Percentiles rank a stretch among this genome's conserved stretches.
Evolutionary conservation across 2,113 vertebrate genomes (phyloP).

Genomic region (Equus quagga): DNA sequence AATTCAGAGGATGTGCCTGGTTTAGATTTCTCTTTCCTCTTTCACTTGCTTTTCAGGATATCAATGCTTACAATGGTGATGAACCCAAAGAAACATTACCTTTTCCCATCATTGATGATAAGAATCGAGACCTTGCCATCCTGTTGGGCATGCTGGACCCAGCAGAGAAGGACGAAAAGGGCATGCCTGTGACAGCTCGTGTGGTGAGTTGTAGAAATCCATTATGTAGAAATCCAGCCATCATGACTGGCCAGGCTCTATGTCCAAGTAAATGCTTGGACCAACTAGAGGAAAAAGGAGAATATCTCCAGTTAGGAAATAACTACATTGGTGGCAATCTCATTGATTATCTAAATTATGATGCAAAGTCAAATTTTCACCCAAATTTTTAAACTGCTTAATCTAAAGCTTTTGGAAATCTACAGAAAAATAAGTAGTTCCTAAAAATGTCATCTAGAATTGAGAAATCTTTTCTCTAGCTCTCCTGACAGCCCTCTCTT

Average conservation of each 20-base stretch:
- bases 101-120: constrained; percentile 97
- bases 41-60: constrained; percentile 89
- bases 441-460: not conserved
- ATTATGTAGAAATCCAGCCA: accelerated
- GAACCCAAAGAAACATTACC: constrained; percentile 88
- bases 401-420: not conserved
- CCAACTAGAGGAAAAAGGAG: not conserved
- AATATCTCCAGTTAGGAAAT: not conserved
- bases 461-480: not conserved
- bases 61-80: constrained; percentile 89
- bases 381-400: not conserved
- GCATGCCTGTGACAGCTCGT: constrained; percentile 95
- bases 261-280: no score
- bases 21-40: constrained; percentile 37
- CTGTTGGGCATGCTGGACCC: constrained; percentile 98
- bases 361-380: not conserved
- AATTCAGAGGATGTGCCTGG: not conserved
- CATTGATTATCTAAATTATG: not conserved
- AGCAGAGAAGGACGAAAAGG: constrained; percentile 93
- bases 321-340: not conserved
- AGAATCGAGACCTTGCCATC: constrained; percentile 92
- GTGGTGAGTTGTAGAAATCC: constrained; percentile 90
- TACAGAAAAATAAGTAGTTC: not conserved
- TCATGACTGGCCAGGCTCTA: accelerated
- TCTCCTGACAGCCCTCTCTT: not conserved